Conservation (phyloP, 1,140 invertebrate genomes). For the Melitaea cinxia region DNA sequence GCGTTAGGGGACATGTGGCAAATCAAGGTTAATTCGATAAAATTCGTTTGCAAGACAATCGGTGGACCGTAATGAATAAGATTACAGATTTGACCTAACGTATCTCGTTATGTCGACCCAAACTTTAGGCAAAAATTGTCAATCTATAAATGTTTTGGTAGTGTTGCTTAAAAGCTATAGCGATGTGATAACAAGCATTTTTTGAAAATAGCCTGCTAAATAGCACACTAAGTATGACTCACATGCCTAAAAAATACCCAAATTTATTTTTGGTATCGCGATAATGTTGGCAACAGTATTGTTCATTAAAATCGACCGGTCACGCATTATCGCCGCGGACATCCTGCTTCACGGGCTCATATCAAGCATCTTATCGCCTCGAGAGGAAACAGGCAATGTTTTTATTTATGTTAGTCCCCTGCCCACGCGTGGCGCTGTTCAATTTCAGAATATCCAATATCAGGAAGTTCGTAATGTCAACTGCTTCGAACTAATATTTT, state of each 20-base stretch:
- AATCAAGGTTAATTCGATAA: slow-evolving; percentile 32
- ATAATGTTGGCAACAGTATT: slow-evolving; percentile 30
- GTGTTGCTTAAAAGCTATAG: too few relatives aligned
- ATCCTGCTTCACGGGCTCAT: slow-evolving; percentile 54
- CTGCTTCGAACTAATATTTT: slow-evolving; percentile 1
- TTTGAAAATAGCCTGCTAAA: too few relatives aligned
- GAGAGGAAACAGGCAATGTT: slow-evolving; percentile 72
- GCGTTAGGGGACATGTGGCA: slow-evolving; percentile 34
- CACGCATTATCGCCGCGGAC: slow-evolving; percentile 65
- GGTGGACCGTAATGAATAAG: slow-evolving; percentile 25
- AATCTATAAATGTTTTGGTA: too few relatives aligned
- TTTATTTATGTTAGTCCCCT: slow-evolving; percentile 67
- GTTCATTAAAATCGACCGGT: slow-evolving; percentile 61
- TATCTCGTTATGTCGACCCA: neutral
- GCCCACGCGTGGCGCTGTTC: slow-evolving; percentile 42
- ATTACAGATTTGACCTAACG: slow-evolving; percentile 14
- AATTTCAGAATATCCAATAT: slow-evolving; percentile 60
- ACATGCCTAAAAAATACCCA: too few relatives aligned
- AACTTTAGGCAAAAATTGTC: neutral
- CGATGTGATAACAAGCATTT: too few relatives aligned
- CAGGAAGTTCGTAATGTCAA: slow-evolving; percentile 50
- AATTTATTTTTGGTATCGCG: slow-evolving; percentile 17
- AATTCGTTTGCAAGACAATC: slow-evolving; percentile 28
- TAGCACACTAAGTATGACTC: too few relatives aligned
- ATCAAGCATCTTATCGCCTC: slow-evolving; percentile 58